A percentile compares a stretch with the other conserved stretches of the same genome.
These are phyloP conservation scores for Vicugna pacos DNA, from an alignment of 2,113 vertebrate genomes.

Conservation along the genomic window DNA sequence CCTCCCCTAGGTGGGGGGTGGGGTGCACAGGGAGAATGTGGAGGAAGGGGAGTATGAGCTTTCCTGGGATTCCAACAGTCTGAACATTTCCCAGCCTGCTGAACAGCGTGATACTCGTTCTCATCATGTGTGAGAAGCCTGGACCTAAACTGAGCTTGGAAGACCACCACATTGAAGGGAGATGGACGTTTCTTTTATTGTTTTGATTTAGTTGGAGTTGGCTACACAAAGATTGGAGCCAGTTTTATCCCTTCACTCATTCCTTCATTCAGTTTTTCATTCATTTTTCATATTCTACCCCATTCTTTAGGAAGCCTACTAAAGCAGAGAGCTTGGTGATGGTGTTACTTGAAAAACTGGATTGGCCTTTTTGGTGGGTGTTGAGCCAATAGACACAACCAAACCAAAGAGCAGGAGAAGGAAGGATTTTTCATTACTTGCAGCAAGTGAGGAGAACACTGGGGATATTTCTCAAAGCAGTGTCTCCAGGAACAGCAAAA, in stretches of 20 bases:
- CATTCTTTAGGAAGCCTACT: not conserved
- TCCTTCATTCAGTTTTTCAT: not conserved
- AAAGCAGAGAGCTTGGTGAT: not conserved
- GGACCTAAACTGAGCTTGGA: not conserved
- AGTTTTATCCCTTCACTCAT: not conserved
- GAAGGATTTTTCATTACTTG: not conserved
- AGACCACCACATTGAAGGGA: not conserved
- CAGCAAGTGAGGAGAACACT: not conserved
- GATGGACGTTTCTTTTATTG: not conserved
- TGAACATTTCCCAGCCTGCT: not conserved
- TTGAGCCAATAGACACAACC: not conserved
- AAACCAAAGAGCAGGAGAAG: not conserved
- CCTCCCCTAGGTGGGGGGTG: accelerated
- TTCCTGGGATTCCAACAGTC: not conserved
- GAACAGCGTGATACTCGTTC: not conserved
- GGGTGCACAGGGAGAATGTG: not conserved
- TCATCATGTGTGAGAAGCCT: not conserved
- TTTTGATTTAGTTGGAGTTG: not conserved
- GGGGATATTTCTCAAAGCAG: not conserved
- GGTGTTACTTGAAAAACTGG: not conserved
- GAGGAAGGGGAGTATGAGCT: not conserved
- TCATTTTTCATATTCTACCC: not conserved
- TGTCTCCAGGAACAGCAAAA: not conserved
- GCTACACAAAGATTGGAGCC: not conserved
- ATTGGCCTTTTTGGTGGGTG: not conserved